Percentiles rank a stretch among this genome's conserved stretches.
These are phyloP conservation scores for Tenodera sinensis DNA, from an alignment of 2,888 invertebrate genomes.

Conservation along the genomic window DNA sequence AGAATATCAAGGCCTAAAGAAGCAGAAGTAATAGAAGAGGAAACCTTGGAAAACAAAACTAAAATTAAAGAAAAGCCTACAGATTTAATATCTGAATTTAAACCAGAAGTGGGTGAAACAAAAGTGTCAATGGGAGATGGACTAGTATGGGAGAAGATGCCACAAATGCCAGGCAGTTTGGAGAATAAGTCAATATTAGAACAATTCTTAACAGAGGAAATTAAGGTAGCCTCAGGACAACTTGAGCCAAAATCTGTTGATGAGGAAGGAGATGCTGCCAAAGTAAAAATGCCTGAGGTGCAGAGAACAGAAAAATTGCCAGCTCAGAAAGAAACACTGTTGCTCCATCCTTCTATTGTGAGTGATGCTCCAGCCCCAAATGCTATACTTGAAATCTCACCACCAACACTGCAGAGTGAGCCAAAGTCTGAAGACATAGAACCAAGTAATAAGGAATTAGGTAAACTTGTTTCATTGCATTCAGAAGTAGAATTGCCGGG, in stretches of 20 bases:
- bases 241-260: not conserved
- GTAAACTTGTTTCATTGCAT: not conserved
- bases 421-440: not conserved
- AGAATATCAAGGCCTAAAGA: not conserved
- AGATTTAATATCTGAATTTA: slow-evolving; percentile 1
- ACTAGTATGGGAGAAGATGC: slow-evolving; percentile 39
- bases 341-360: slow-evolving; percentile 68
- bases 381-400: not conserved
- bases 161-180: slow-evolving; percentile 32
- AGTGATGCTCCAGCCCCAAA: slow-evolving; percentile 56
- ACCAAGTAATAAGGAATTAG: not conserved
- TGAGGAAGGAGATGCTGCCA: not conserved
- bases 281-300: not conserved
- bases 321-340: slow-evolving; percentile 69
- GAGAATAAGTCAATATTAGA: not conserved
- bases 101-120: slow-evolving; percentile 21
- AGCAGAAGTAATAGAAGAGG: not conserved
- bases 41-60: no score
- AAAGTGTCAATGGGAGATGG: slow-evolving; percentile 6
- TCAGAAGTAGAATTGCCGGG: not conserved
- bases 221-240: not conserved
- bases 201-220: not conserved
- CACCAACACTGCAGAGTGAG: not conserved
- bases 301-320: slow-evolving; percentile 77
- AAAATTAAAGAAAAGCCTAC: slow-evolving; percentile 5